These are phyloP conservation scores for Alauda arvensis DNA, from an alignment of 2,797 vertebrate genomes.

Conservation along the genomic window DNA sequence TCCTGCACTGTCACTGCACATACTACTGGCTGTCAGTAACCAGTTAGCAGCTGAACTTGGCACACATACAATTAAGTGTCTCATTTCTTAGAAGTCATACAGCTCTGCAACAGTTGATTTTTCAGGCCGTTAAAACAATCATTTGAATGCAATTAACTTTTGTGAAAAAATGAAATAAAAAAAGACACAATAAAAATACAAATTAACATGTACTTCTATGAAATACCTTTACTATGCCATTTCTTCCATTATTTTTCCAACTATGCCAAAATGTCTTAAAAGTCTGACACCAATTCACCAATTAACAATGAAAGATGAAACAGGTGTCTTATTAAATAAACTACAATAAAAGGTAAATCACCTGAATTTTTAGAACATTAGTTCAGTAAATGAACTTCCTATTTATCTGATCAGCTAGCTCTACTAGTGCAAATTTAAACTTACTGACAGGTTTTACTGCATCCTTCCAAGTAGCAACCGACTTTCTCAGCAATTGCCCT, in stretches of 20 bases:
- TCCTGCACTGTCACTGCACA: neutral
- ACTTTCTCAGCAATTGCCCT: constrained; percentile 14
- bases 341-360: constrained; percentile 41
- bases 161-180: neutral
- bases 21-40: neutral
- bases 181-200: neutral
- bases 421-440: constrained; percentile 29
- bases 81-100: constrained; percentile 3
- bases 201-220: neutral
- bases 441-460: constrained; percentile 46
- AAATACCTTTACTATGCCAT: neutral
- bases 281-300: constrained; percentile 57
- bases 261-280: neutral
- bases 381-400: constrained; percentile 61
- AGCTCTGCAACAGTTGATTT: neutral
- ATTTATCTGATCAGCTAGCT: constrained; percentile 50
- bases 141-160: neutral
- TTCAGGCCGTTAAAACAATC: neutral
- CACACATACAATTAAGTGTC: neutral
- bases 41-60: constrained; percentile 9
- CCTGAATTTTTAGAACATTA: constrained; percentile 59
- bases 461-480: constrained; percentile 59
- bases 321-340: constrained; percentile 52
- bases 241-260: neutral
- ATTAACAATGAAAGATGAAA: constrained; percentile 59